Base-by-base conservation (phyloP, 2,113 vertebrate genomes). In the Corvus hawaiiensis region DNA sequence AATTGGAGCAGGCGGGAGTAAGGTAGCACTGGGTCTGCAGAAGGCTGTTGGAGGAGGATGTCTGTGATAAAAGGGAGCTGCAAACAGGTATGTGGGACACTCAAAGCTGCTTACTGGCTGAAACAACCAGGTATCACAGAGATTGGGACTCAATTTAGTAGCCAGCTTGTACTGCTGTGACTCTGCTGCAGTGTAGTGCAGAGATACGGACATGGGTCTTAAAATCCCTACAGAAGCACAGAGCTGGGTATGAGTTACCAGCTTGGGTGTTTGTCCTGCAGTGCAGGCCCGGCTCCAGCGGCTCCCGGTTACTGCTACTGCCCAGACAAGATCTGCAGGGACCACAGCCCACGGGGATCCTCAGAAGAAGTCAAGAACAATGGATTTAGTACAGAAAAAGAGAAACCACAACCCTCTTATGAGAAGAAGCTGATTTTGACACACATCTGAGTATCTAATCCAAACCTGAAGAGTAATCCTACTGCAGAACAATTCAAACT, bases 231-330 rank as follows among this genome's bases (percentile, higher is more conserved):
- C 1, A 5, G 46, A n/a, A 51, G 59, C 41, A 49, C 46, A 30
- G 41, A 55, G 58, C 21, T 9, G 33, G 51, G 43, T 0, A 0
- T 16, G 13, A 1, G 2, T 37, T 18, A 28, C 46, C 35, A 24
- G 17, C 9, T 4, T 13, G 0, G 4, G 35, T 24, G 27, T 13
- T 83, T 14, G 23, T 16, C 21, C 61, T n/a, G 4, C 0, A 1
- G 26, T 7, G n/a, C 27, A 61, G 24, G 37, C 13, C 35, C 3
- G 3, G 72, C 33, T 69, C n/a, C 76, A 62, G 63, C 8, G 6
- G 59, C 59, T 84, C 67, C 21, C 0, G 0, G n/a, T 11, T 44
- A 41, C 11, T 73, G 59, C 32, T 10, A 44, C 61, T 1, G 15
- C 32, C 54, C 68, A n/a, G 28, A 39, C 18, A 55, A 78, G 44